Base-by-base conservation (phyloP, 2,113 vertebrate genomes). In the Pygoscelis antarcticus region DNA sequence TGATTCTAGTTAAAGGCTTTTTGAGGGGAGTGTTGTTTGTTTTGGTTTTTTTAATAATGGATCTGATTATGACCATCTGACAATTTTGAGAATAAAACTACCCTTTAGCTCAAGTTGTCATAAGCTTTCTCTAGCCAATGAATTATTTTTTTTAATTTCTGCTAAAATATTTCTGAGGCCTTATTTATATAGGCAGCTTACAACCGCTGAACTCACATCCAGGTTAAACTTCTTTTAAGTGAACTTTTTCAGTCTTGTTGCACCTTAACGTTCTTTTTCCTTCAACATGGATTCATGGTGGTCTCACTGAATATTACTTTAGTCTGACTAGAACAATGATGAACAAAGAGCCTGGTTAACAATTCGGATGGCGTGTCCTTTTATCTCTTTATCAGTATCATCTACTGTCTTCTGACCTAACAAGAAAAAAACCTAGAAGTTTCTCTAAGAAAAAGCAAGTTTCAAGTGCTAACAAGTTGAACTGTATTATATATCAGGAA, bases 401-500 rank as follows among this genome's bases (percentile, higher is more conserved):
- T 72, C 68, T 90, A 82, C 90, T 90, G 29, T 52, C 66, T 93
- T 57, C 32, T 94, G 87, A 86, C 54, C 44, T 91, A 85, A 84
- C 54, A 69, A 60, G 83, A 97, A 94, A 74, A 66, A 94, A 83
- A 51, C 26, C 55, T 94, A 79, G 75, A 96, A 85, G 80, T 97
- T 97, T 60, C 13, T 74, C 62, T 52, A 91, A 90, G 44, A 74
- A 98, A 95, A 97, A 97, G 79, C 69, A 96, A 96, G 58, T 87
- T 97, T 97, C 91, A 97, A 89, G 96, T 96, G 96, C 92, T 94
- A 96, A 97, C 97, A 98, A 87, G 94, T 89, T 91, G 88, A 91
- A 95, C 68, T 66, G 91, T 83, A 96, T 95, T 96, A 81, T 77
- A 96, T 95, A 90, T 88, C 90, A 94, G 66, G 87, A 92, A 95